Base-by-base conservation (phyloP, 2,113 vertebrate species). In the Sardina pilchardus region DNA sequence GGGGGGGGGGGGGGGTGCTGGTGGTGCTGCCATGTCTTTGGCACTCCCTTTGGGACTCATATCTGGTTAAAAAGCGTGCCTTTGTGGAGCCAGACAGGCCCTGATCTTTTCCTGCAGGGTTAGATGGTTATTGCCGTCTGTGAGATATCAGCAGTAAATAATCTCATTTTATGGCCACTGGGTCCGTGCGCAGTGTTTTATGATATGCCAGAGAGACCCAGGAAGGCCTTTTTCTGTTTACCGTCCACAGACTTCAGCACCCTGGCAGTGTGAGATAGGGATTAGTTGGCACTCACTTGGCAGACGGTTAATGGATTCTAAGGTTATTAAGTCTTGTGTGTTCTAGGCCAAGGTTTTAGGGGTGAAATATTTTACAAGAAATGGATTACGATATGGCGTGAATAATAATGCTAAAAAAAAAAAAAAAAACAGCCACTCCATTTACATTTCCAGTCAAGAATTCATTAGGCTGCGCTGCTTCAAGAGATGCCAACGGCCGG, bases 271-370 rank as follows among this genome's bases (percentile, higher is more conserved):
- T 36, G 71, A 78, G 71, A 39, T 36, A 78, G 30, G 71, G 30
- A 78, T 39, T 36, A 78, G 26, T 34, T 36, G 71, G 12, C 34
- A 78, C 71, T 0, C 5, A 36, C 36, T 78, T 78, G 71, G 71
- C 30, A 39, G 71, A 34, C 34, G 34, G 30, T 36, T 78, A 36
- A 78, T 78, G 12, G 30, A 34, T 78, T 34, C 71, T 78, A 30
- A 36, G 34, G 71, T 78, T 78, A 78, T 78, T 78, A 78, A 78
- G 71, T 78, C 71, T 17, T 36, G 34, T 36, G 71, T 36, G 71
- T 36, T 78, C 71, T 1, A 36, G 14, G 71, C 71, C 30, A 78
- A 78, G 71, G 71, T 78, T 78, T 59, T 16, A 39, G 71, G 71
- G 71, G 71, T 78, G 26, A 36, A 78, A 78, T 36, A 78, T 30